Evolutionary conservation across 2,113 vertebrate species (phyloP).

Genomic region (Carollia perspicillata): DNA sequence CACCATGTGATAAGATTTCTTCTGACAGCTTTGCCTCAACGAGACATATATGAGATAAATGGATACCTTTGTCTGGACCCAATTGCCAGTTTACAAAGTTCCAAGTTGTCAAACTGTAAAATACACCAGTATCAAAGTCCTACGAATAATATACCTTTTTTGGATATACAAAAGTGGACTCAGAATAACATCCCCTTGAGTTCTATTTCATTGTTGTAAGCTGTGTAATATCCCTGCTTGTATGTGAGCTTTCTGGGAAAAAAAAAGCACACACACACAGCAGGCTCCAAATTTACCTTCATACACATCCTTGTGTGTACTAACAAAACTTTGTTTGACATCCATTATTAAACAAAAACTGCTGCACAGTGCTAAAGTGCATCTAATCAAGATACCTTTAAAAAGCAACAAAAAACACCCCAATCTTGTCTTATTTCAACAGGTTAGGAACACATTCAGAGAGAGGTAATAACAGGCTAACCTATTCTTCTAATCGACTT

Average conservation of each 20-base stretch:
- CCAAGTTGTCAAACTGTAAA: conserved; percentile 86
- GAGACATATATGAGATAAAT: conserved; percentile 89
- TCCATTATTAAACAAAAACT: conserved; percentile 52
- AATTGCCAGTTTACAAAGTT: conserved; percentile 88
- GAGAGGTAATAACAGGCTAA: conserved; percentile 34
- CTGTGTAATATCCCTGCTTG: conserved; percentile 47
- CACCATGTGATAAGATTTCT: conserved; percentile 89
- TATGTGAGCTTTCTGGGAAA: not conserved
- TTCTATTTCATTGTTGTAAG: conserved; percentile 63
- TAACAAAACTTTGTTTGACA: conserved; percentile 48
- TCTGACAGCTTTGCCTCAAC: conserved; percentile 89
- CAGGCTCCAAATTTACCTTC: conserved; percentile 27
- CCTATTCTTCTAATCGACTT: conserved; percentile 41
- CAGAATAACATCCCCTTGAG: conserved; percentile 59
- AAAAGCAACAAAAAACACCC: not conserved
- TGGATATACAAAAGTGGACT: conserved; percentile 73
- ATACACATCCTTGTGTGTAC: not conserved
- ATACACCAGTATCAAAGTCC: conserved; percentile 80
- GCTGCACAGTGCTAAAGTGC: conserved; percentile 40
- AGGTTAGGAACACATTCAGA: conserved; percentile 60
- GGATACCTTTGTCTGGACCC: conserved; percentile 84
- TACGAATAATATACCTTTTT: conserved; percentile 78
- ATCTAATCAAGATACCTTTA: conserved; percentile 5
- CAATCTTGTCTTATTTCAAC: conserved; percentile 46
- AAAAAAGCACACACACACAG: not conserved